These are phyloP conservation scores for Altica lythri DNA, from an alignment of 2,888 invertebrate species.

Conservation along the genomic window DNA sequence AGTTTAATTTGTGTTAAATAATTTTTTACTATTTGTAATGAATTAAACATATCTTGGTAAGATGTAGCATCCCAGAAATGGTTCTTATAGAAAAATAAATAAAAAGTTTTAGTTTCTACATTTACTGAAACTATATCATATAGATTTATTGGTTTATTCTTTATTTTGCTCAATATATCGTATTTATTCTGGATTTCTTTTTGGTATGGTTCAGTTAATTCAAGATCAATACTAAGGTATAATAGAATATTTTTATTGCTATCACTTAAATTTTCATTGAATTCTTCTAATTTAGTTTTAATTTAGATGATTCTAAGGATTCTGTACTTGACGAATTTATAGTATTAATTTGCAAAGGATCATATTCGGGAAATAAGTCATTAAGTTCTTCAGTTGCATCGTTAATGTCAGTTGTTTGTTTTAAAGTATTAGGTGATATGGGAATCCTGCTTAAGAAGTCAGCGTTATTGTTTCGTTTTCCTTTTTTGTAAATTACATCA, in stretches of 20 bases:
- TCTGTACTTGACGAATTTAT: not conserved
- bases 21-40: not conserved
- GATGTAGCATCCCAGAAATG: not conserved
- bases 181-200: not conserved
- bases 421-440: not conserved
- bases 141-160: not conserved
- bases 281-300: not conserved
- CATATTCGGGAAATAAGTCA: not conserved
- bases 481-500: constrained; percentile 18
- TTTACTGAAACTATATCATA: not conserved
- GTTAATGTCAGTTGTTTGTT: not conserved
- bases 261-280: not conserved
- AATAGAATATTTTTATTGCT: constrained; percentile 2
- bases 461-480: constrained; percentile 12
- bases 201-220: constrained; percentile 4
- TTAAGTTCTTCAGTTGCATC: not conserved
- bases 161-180: not conserved
- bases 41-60: constrained; percentile 4
- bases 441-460: constrained; percentile 13
- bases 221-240: not conserved
- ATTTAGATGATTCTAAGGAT: not conserved
- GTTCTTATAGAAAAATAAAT: not conserved
- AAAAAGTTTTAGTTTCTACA: not conserved
- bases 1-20: not conserved
- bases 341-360: not conserved